These are phyloP conservation scores for Polyommatus iphigenia DNA, from an alignment of 2,888 invertebrate species.

Conservation along the genomic window DNA sequence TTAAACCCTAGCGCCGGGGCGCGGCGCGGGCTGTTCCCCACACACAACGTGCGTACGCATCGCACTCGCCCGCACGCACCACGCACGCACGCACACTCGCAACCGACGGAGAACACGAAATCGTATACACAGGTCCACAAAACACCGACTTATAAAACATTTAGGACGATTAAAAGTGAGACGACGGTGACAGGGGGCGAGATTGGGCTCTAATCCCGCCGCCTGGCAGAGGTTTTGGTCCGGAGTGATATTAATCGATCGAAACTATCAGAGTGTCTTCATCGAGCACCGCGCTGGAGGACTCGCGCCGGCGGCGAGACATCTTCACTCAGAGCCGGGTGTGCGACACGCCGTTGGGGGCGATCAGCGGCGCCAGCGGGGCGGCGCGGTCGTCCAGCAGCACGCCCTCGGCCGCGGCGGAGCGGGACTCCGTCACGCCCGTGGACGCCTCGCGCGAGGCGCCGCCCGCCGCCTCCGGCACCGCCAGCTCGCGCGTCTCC, in stretches of 20 bases:
- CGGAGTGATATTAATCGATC: constrained; percentile 55
- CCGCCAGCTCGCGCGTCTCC: constrained; percentile 45
- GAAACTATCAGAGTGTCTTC: constrained; percentile 68
- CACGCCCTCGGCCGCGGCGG: constrained; percentile 61
- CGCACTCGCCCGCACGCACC: constrained; percentile 37
- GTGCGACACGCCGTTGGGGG: constrained; percentile 64
- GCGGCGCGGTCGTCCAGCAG: constrained; percentile 62
- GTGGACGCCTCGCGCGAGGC: constrained; percentile 75
- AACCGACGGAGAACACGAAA: constrained; percentile 41
- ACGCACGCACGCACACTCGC: constrained; percentile 11
- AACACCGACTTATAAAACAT: constrained; percentile 29
- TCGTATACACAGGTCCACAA: constrained; percentile 41
- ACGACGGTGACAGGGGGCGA: constrained; percentile 45
- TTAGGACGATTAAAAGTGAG: constrained; percentile 26
- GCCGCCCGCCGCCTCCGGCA: constrained; percentile 50
- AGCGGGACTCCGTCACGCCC: constrained; percentile 70
- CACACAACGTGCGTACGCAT: constrained; percentile 33
- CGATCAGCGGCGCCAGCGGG: constrained; percentile 60
- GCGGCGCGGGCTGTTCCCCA: constrained; percentile 33
- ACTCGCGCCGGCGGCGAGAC: constrained; percentile 58
- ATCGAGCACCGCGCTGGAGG: constrained; percentile 53
- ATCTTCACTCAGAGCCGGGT: constrained; percentile 71
- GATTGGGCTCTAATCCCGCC: constrained; percentile 62
- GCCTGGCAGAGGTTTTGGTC: constrained; percentile 41
- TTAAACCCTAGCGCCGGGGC: constrained; percentile 65